A percentile compares a stretch with the other conserved stretches of the same genome.
Conservation (phyloP, 92 coral and sea anemone species). For the Bergia sp. region DNA sequence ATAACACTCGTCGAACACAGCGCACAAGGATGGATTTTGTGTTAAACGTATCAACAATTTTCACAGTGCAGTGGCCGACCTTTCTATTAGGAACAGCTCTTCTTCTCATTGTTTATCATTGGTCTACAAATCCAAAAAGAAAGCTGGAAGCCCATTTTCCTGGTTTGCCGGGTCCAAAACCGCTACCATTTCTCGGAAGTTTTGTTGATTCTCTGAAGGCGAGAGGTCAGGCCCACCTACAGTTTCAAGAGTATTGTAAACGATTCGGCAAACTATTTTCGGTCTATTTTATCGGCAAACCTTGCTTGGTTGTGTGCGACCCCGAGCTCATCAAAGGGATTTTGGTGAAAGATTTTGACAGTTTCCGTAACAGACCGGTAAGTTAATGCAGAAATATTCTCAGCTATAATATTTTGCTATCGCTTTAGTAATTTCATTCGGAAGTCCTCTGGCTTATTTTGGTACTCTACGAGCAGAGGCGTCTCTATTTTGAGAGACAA, state of each 20-base stretch:
- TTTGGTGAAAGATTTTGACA: slow-evolving; percentile 62
- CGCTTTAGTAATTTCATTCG: neutral
- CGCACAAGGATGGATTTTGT: neutral
- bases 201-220: slow-evolving; percentile 34
- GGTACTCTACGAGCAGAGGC: too few relatives aligned
- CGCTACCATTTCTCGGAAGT: slow-evolving; percentile 59
- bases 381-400: neutral
- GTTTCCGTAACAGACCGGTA: slow-evolving; percentile 60
- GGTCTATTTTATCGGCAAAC: slow-evolving; percentile 10
- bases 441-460: neutral
- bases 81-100: neutral
- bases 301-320: slow-evolving; percentile 48
- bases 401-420: neutral
- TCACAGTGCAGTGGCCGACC: neutral
- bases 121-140: slow-evolving; percentile 15
- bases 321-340: slow-evolving; percentile 65
- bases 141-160: slow-evolving; percentile 46
- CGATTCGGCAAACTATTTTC: slow-evolving; percentile 59
- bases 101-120: too few relatives aligned
- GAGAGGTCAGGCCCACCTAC: slow-evolving; percentile 47
- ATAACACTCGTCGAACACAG: neutral
- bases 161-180: slow-evolving; percentile 65
- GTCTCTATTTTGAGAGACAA: neutral
- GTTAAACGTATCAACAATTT: neutral
- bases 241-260: slow-evolving; percentile 61